Base-by-base conservation (phyloP, 2,797 vertebrate genomes). In the Lerista edwardsae region DNA sequence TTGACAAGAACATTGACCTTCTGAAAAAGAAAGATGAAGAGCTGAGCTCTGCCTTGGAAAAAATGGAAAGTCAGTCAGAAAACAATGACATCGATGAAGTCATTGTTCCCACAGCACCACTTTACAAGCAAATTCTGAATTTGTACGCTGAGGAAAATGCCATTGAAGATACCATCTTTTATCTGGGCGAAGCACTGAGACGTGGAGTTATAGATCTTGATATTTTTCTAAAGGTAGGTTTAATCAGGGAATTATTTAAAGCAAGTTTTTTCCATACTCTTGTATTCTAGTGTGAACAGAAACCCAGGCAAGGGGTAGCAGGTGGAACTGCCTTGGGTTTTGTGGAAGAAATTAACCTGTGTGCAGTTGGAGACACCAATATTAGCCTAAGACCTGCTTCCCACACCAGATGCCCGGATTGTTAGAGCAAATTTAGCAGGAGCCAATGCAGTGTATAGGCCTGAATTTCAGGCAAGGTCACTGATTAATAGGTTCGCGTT, bases 51-150 rank as follows among this genome's bases (percentile, higher is more conserved):
- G 98, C 98, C 80, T 95, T 99, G 94, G 98, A 99, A 95, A 99
- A 99, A 95, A 99, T 99, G 98, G 98, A 99, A 96, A 99, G 96
- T 95, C 98, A 99, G 51, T 98, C 98, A 1, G 98, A 99, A 95
- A 99, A 99, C 95, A 99, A 98, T 77, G 98, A 99, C 93, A 99
- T 99, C 61, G 99, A 99, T 86, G 98, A 99, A 74, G 97, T 99
- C 91, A 99, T 99, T 85, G 97, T 99, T 84, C 98, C 99, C 71
- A 99, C 98, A 1, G 98, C 99, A 27, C 99, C 99, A 0, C 97
- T 99, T n/a, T 99, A 99, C 96, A 99, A 99, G 94, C 99, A 99
- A 95, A 99, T 99, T 93, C 95, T 99, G 81, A 99, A 99, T 95
- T 97, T 99, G 55, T 99, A 99, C 34, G 98, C 99, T 15, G 99